Percentiles rank a stretch among this genome's conserved stretches.
These are phyloP conservation scores for Meteorus colon DNA, from an alignment of 2,888 invertebrate genomes.

Conservation along the genomic window DNA sequence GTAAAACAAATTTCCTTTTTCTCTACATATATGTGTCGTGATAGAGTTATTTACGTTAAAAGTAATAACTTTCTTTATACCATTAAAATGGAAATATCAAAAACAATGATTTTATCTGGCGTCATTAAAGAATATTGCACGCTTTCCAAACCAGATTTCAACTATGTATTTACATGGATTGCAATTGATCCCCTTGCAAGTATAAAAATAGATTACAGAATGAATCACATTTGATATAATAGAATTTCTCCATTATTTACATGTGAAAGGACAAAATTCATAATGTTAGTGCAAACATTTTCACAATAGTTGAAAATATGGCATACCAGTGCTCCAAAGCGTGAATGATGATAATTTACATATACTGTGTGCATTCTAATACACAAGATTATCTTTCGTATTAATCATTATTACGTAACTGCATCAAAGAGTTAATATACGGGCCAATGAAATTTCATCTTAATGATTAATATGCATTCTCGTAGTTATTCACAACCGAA, in stretches of 20 bases:
- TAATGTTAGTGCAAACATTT: background rate
- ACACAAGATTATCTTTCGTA: background rate
- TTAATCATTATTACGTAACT: conserved; percentile 6
- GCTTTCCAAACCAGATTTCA: background rate
- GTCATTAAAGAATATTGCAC: background rate
- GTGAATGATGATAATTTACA: background rate
- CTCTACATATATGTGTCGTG: background rate
- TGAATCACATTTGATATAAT: conserved; percentile 46
- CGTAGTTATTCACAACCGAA: conserved; percentile 68
- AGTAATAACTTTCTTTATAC: background rate
- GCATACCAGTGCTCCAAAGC: background rate
- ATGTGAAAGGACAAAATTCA: background rate
- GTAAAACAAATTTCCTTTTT: background rate
- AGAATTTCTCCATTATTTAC: conserved; percentile 35
- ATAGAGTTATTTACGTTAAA: background rate
- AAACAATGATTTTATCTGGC: background rate
- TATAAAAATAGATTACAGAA: conserved; percentile 50
- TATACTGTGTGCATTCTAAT: background rate
- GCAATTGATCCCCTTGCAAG: conserved; percentile 14
- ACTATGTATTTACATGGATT: background rate
- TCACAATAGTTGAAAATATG: background rate
- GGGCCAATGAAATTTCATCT: background rate
- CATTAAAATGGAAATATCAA: background rate
- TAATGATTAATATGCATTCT: conserved; percentile 5
- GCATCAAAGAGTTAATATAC: background rate